These are phyloP conservation scores for Stichodactyla helianthus DNA, from an alignment of 64 coral and sea anemone genomes.

Conservation along the genomic window DNA sequence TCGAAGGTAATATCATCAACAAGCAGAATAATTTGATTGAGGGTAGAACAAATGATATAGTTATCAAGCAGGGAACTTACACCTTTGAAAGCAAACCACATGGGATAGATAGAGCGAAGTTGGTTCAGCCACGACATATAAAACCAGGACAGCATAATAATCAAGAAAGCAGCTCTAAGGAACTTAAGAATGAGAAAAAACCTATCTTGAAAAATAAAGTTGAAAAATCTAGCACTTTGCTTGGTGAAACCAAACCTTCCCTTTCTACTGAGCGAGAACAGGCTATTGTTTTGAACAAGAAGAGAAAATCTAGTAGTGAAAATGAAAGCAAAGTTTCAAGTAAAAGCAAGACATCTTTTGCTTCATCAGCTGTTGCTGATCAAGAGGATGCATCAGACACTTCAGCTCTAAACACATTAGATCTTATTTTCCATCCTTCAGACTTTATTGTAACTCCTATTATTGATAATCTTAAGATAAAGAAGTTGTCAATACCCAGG, in stretches of 20 bases:
- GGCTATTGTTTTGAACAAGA: conserved; percentile 5
- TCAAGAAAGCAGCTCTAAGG: background rate
- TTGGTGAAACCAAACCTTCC: background rate
- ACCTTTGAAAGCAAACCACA: conserved; percentile 64
- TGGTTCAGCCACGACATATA: background rate
- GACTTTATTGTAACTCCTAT: conserved; percentile 87
- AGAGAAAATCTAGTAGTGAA: conserved; percentile 8
- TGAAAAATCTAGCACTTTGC: background rate
- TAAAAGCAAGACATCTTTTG: background rate
- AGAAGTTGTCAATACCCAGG: conserved; percentile 63
- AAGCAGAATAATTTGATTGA: background rate
- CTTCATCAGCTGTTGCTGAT: background rate
- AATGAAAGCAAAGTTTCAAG: conserved; percentile 28
- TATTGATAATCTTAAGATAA: conserved; percentile 86
- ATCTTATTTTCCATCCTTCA: conserved; percentile 77
- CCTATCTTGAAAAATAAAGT: background rate
- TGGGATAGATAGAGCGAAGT: background rate
- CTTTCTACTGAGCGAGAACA: background rate
- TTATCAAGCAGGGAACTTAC: conserved; percentile 82
- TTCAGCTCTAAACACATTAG: background rate
- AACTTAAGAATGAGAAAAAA: background rate
- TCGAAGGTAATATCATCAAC: background rate
- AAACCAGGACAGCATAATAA: background rate
- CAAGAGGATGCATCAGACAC: background rate
- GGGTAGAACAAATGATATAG: conserved; percentile 21